phyloP scores from a whole-genome alignment of 92 coral and sea anemone species.

The Porites lobata region DNA sequence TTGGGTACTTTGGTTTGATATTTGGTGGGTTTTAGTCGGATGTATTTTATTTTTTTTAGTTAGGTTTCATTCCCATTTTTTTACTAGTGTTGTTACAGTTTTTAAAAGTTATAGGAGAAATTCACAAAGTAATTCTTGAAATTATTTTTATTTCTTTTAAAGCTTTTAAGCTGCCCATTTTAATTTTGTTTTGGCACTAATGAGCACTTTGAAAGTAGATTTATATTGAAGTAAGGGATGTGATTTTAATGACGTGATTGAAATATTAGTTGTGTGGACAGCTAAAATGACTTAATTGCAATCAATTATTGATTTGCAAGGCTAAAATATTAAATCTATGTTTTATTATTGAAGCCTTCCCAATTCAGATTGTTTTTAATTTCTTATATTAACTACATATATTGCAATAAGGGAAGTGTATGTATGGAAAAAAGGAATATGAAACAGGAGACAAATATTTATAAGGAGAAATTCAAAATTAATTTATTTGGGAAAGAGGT shows the following conservation, averaged over 20 bases:
- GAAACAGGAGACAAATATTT: background rate
- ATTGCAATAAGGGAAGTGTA: background rate
- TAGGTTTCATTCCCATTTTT: conserved; percentile 2
- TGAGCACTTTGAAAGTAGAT: background rate
- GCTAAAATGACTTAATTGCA: conserved; percentile 1
- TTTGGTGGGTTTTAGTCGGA: background rate
- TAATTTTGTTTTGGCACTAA: background rate
- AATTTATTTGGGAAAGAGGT: conserved; percentile 50
- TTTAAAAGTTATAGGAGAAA: background rate
- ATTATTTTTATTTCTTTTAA: background rate
- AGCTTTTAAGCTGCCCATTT: background rate
- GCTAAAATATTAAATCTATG: background rate
- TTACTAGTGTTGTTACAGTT: background rate
- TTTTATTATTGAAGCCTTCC: conserved; percentile 10
- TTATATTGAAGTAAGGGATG: background rate
- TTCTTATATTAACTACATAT: background rate
- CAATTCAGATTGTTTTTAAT: background rate
- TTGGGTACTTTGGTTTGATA: background rate
- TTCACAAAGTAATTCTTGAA: background rate
- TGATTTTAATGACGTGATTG: background rate
- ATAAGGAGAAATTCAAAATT: conserved; percentile 12
- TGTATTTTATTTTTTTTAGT: background rate
- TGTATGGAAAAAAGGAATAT: background rate
- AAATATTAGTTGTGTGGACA: background rate
- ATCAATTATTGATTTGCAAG: background rate